Evolutionary conservation across 2,113 vertebrate species (phyloP).

Genomic region (Pelusios castaneus): DNA sequence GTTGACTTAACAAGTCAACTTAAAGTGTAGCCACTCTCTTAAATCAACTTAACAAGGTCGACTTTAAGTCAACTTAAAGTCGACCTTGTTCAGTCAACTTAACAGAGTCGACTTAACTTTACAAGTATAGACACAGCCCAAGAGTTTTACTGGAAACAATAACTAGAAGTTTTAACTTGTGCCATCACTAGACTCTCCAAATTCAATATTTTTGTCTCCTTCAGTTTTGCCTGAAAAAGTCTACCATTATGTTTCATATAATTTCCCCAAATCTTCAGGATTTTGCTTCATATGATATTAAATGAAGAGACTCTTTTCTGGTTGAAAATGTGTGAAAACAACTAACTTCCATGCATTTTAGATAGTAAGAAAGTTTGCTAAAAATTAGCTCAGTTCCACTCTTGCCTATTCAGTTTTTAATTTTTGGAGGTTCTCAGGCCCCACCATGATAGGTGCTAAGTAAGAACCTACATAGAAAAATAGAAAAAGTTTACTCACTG

Average conservation of each 20-base stretch:
- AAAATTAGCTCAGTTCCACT: not conserved
- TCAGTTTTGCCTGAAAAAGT: not conserved
- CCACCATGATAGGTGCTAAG: rapidly evolving
- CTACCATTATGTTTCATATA: not conserved
- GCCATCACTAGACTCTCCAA: not conserved
- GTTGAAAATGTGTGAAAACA: not conserved
- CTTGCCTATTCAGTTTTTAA: not conserved
- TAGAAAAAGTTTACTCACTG: not conserved
- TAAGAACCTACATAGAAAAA: not conserved
- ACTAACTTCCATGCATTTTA: not conserved
- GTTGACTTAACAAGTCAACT: too few relatives aligned
- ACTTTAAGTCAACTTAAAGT: too few relatives aligned
- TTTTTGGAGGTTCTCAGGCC: not conserved
- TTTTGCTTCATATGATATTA: rapidly evolving
- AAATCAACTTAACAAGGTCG: too few relatives aligned
- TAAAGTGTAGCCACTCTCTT: too few relatives aligned
- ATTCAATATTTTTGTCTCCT: not conserved
- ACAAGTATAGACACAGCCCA: too few relatives aligned
- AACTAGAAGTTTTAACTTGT: not conserved
- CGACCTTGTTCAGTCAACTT: too few relatives aligned
- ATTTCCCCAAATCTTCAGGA: not conserved
- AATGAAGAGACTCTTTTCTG: not conserved
- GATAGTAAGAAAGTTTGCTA: not conserved
- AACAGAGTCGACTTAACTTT: too few relatives aligned
- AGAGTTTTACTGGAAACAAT: not conserved